Evolutionary conservation across 2,113 vertebrate genomes (phyloP).

Genomic region (Camelus dromedarius): DNA sequence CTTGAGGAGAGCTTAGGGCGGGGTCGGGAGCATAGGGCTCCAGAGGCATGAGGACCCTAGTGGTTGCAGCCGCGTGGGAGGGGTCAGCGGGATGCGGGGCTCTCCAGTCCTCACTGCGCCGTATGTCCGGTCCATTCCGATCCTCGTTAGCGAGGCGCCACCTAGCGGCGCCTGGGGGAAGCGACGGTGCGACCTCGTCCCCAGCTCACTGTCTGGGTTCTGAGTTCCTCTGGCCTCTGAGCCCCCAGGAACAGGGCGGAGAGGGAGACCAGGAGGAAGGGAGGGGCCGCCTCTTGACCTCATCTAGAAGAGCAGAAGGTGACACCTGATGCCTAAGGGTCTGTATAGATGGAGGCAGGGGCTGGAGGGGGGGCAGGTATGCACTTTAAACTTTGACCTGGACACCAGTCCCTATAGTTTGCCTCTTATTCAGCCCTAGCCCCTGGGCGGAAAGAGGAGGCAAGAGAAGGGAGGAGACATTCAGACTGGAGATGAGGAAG

Average conservation of each 20-base stretch:
- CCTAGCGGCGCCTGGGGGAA: constrained; percentile 48
- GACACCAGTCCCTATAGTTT: neutral
- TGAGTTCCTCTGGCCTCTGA: rapidly evolving
- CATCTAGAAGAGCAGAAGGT: neutral
- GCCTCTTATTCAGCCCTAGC: neutral
- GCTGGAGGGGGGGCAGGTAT: neutral
- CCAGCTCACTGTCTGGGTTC: rapidly evolving
- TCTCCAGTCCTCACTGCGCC: rapidly evolving
- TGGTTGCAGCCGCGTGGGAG: rapidly evolving
- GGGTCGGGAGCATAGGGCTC: neutral
- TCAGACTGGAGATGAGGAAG: neutral
- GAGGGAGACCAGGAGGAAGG: neutral
- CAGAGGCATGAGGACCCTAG: too few relatives aligned
- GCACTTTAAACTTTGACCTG: neutral
- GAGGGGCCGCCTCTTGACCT: neutral
- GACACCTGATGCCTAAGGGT: neutral
- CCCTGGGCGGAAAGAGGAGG: neutral
- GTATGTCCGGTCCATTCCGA: rapidly evolving
- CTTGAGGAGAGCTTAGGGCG: neutral
- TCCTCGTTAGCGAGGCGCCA: constrained; percentile 65
- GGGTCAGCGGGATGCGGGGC: rapidly evolving
- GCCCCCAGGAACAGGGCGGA: neutral
- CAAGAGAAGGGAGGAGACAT: neutral
- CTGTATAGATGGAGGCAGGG: too few relatives aligned
- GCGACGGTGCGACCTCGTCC: neutral